These are phyloP conservation scores for Cheirogaleus medius DNA, from an alignment of 2,113 vertebrate genomes.

Conservation along the genomic window DNA sequence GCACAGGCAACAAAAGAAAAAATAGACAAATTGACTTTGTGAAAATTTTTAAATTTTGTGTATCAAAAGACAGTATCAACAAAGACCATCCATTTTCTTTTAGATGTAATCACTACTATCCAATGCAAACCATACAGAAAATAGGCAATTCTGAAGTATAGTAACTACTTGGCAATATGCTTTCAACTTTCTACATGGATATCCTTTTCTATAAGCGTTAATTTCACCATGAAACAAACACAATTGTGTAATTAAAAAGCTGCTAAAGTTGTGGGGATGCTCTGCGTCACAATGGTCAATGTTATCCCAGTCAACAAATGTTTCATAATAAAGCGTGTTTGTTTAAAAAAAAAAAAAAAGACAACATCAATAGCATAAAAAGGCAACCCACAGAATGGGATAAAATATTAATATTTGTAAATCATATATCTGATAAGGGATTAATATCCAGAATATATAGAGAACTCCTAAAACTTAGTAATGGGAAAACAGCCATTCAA, in stretches of 20 bases:
- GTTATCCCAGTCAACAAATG: background rate
- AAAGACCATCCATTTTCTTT: slow-evolving; percentile 48
- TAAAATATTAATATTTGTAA: background rate
- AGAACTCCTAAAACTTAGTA: background rate
- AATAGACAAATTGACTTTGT: background rate
- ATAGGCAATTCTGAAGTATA: background rate
- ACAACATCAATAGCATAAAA: background rate
- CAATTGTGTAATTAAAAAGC: background rate
- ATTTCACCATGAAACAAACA: slow-evolving; percentile 33
- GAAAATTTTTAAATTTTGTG: background rate
- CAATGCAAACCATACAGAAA: slow-evolving; percentile 17
- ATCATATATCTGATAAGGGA: background rate
- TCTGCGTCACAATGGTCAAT: background rate
- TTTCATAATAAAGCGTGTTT: slow-evolving; percentile 22
- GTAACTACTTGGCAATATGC: background rate
- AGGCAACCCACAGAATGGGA: background rate
- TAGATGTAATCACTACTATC: background rate
- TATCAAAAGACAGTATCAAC: background rate
- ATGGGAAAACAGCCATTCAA: background rate
- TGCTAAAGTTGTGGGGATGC: background rate
- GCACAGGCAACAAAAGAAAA: background rate
- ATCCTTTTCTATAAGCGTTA: background rate
- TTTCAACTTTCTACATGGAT: slow-evolving; percentile 19
- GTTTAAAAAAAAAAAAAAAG: slow-evolving; percentile 35
- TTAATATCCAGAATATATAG: background rate